phyloP scores from a whole-genome alignment of 2,797 vertebrate species.

The Hozukius guyotensis region DNA sequence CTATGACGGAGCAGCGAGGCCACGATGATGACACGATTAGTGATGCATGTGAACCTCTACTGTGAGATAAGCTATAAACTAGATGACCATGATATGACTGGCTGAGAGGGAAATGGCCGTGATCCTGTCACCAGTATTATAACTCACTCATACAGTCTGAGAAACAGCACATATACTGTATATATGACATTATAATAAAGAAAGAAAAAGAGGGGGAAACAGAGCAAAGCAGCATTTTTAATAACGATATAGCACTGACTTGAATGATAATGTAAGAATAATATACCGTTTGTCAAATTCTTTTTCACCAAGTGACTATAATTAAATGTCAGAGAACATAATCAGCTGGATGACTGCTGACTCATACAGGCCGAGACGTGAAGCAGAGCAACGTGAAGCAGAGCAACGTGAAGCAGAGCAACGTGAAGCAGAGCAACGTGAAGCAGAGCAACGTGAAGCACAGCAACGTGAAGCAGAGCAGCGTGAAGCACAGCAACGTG shows the following conservation, averaged over 20 bases:
- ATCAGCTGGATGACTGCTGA: slow-evolving; percentile 24
- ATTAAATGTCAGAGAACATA: slow-evolving; percentile 28
- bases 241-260: neutral
- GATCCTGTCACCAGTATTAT: slow-evolving; percentile 7
- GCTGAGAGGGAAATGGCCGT: neutral
- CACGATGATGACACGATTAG: neutral
- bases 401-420: too few relatives aligned
- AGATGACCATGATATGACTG: slow-evolving; percentile 17
- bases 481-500: too few relatives aligned
- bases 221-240: neutral
- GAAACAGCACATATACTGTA: neutral
- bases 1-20: neutral
- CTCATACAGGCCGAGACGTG: neutral
- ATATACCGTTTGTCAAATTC: neutral
- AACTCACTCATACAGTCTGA: neutral
- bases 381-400: too few relatives aligned
- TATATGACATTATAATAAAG: neutral
- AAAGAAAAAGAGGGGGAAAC: neutral
- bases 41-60: slow-evolving; percentile 7
- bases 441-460: too few relatives aligned
- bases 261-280: slow-evolving; percentile 2
- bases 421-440: too few relatives aligned
- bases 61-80: slow-evolving; percentile 13
- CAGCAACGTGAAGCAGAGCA: too few relatives aligned
- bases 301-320: neutral